Base-by-base conservation (phyloP, 1,140 invertebrate genomes). In the Parasteatoda tepidariorum region DNA sequence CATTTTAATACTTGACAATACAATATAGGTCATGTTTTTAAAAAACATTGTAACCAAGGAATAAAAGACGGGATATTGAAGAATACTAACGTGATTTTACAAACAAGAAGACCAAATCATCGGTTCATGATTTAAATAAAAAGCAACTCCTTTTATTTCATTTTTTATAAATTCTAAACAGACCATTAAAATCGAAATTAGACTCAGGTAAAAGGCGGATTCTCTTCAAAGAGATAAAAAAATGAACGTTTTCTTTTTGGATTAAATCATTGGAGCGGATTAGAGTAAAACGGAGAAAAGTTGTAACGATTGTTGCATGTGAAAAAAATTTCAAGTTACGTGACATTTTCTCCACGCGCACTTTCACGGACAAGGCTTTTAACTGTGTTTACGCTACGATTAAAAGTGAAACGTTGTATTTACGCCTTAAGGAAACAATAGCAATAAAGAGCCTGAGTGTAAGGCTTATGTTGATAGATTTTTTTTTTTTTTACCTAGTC, bases 21-120 rank as follows among this genome's bases (percentile, higher is more conserved):
- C 55, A 33, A 78, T 66, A 26, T 78, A 78, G 74, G 74, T 2
- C 74, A 66, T 66, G 30, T 75, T 48, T 78, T 78, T 66, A 66
- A 38, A 41, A 18, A n/a, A 78, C 74, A 78, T 78, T 78, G 74
- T 78, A 64, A 54, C 41, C 9, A 64, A 66, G 74, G 7, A 64
- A 66, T 48, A 54, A n/a, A 74, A 61, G 54, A 48, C 48, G 28
- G 33, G 41, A 18, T 62, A 61, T 7, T 75, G 59, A 75, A 33
- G 55, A 38, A 30, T 9, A n/a, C 4, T 75, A 31, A 75, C 57
- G 11, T 61, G 55, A 75, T 38, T 13, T n/a, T n/a, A 62, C 7
- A 62, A 15, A 33, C 9, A 13, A 61, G 15, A 26, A 33, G 30
- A 38, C 13, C 38, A 22, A 24, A 6, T 41, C 5, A 33, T 41